Evolutionary conservation across 1,140 invertebrate species (phyloP).

Genomic region (Ptiloglossa arizonensis): DNA sequence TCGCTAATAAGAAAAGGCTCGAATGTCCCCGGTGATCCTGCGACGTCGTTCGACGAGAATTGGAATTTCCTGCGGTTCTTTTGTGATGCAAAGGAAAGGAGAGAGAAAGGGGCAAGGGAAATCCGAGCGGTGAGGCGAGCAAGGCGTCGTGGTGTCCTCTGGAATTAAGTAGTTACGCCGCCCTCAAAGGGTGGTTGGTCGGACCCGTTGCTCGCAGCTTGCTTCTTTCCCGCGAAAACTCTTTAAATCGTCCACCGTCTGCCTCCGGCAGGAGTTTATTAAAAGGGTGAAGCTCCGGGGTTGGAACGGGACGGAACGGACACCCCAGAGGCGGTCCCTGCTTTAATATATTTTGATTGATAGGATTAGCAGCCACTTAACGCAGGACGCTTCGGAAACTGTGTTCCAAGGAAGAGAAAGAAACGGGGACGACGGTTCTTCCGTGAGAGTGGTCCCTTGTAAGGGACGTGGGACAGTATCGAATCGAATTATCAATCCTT

Average conservation of each 20-base stretch:
- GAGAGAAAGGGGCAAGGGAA: slow-evolving; percentile 47
- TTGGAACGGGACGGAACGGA: slow-evolving; percentile 30
- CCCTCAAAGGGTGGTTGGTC: slow-evolving; percentile 63
- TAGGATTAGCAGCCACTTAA: slow-evolving; percentile 73
- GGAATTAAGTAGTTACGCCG: slow-evolving; percentile 77
- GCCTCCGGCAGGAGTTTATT: slow-evolving; percentile 73
- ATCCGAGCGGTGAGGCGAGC: slow-evolving; percentile 55
- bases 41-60: slow-evolving; percentile 66
- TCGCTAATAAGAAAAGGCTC: slow-evolving; percentile 51
- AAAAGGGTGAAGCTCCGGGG: slow-evolving; percentile 76
- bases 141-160: slow-evolving; percentile 67
- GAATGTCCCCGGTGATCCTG: slow-evolving; percentile 50
- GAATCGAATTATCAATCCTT: slow-evolving; percentile 3
- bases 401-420: neutral
- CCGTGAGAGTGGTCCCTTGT: neutral
- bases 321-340: slow-evolving; percentile 45
- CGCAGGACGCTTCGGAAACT: slow-evolving; percentile 11
- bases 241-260: slow-evolving; percentile 70
- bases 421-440: neutral
- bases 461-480: no score
- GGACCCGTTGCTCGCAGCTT: slow-evolving; percentile 51
- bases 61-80: slow-evolving; percentile 76
- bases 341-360: slow-evolving; percentile 80
- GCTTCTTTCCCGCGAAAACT: slow-evolving; percentile 69
- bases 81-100: slow-evolving; percentile 77